Conservation (phyloP, 2,113 vertebrate genomes). For the Albula glossodonta region DNA sequence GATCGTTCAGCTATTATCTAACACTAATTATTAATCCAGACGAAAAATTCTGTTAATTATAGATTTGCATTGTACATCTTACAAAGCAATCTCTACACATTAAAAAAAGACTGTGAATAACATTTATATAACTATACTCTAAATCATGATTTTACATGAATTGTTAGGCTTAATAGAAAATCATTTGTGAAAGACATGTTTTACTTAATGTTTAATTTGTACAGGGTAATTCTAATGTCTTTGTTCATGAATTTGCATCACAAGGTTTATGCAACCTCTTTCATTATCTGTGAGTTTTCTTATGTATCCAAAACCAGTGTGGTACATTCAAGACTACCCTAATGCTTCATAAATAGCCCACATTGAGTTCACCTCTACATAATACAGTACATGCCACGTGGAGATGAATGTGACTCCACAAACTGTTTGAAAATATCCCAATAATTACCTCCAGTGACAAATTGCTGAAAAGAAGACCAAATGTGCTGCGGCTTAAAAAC, state of each 20-base stretch:
- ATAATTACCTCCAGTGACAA: constrained; percentile 9
- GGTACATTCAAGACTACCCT: not conserved
- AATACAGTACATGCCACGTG: not conserved
- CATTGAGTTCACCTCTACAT: not conserved
- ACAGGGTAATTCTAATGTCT: no score
- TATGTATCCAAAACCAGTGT: not conserved
- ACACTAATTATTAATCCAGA: no score
- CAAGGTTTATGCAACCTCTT: not conserved
- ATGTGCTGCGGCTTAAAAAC: not conserved
- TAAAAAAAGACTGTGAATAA: no score
- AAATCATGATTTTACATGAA: no score
- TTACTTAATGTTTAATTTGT: no score
- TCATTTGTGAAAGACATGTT: no score
- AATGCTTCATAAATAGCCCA: constrained; percentile 4
- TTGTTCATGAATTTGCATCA: not conserved
- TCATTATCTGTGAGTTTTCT: not conserved
- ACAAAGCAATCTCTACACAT: no score
- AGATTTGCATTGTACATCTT: no score
- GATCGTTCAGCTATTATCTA: no score
- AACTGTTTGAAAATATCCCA: not conserved
- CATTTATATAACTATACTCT: no score
- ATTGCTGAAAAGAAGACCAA: not conserved
- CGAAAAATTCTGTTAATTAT: no score
- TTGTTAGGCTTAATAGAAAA: no score
- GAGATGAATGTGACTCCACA: not conserved